phyloP scores from a whole-genome alignment of 35 echinoderm and acorn worm species.

The Eucidaris tribuloides region DNA sequence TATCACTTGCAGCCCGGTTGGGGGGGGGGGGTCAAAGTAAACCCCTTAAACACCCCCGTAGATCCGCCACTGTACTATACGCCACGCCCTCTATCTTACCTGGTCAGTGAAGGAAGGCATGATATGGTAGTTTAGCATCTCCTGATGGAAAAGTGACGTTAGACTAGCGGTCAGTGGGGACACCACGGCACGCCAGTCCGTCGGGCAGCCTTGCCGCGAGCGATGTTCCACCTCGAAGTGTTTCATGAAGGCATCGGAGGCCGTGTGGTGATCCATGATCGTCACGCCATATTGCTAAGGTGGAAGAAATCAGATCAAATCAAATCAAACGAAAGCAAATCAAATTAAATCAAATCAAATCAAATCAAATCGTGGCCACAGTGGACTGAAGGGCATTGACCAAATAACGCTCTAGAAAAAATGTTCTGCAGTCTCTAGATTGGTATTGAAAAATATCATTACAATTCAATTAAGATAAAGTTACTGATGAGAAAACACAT shows the following conservation, averaged over 20 bases:
- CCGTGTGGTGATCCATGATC: conserved; percentile 63
- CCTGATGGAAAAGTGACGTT: conserved; percentile 63
- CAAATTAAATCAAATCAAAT: too few relatives aligned
- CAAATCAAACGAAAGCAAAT: too few relatives aligned
- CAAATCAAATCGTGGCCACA: too few relatives aligned
- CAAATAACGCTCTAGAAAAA: too few relatives aligned
- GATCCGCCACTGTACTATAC: background rate
- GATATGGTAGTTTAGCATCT: conserved; percentile 56
- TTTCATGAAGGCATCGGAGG: conserved; percentile 56
- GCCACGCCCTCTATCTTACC: conserved; percentile 2
- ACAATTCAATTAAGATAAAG: too few relatives aligned
- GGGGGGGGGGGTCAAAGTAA: background rate
- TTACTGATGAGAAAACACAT: too few relatives aligned
- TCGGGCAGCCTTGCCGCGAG: conserved; percentile 52
- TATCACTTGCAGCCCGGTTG: background rate
- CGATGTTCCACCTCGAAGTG: conserved; percentile 52
- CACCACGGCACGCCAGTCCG: conserved; percentile 72
- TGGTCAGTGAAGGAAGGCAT: conserved; percentile 63
- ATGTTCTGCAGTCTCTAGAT: too few relatives aligned
- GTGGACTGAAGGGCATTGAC: too few relatives aligned
- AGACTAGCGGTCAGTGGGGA: conserved; percentile 46
- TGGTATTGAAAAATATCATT: too few relatives aligned
- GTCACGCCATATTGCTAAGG: conserved; percentile 52
- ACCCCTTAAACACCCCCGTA: too few relatives aligned
- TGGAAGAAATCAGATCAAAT: too few relatives aligned